These are phyloP conservation scores for Engraulis encrasicolus DNA, from an alignment of 2,113 vertebrate genomes.

Conservation along the genomic window DNA sequence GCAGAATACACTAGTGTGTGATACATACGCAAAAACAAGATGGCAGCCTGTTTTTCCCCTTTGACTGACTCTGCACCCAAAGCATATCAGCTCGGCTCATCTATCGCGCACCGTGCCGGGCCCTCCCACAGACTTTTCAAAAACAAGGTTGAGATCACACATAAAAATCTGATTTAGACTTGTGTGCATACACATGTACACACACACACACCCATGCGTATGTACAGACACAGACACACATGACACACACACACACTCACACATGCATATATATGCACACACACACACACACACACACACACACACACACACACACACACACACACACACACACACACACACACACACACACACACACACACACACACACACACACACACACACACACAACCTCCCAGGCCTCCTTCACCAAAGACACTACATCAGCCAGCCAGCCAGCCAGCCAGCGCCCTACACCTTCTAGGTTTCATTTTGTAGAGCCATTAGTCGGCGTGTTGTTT, in stretches of 20 bases:
- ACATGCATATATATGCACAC: too few species aligned
- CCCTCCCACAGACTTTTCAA: neutral
- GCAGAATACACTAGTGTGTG: too few species aligned
- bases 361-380: conserved; percentile 9
- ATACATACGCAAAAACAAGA: too few species aligned
- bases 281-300: neutral
- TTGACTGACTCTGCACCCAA: neutral
- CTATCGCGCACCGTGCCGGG: neutral
- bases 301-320: conserved; percentile 3
- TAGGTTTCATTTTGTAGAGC: conserved; percentile 34
- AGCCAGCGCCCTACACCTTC: conserved; percentile 30
- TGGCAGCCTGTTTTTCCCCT: neutral
- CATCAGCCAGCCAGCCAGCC: conserved; percentile 17
- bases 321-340: neutral
- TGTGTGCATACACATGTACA: too few species aligned
- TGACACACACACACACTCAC: neutral
- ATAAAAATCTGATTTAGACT: conserved; percentile 11
- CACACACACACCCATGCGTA: conserved; percentile 10
- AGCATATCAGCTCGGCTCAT: neutral
- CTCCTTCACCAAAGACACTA: conserved; percentile 10
- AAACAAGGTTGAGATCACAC: neutral
- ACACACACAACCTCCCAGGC: conserved; percentile 13
- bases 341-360: conserved; percentile 27
- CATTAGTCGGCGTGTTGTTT: conserved; percentile 40
- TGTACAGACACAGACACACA: neutral